Conservation (phyloP, 35 echinoderm and acorn worm genomes). For the Ptychodera flava region DNA sequence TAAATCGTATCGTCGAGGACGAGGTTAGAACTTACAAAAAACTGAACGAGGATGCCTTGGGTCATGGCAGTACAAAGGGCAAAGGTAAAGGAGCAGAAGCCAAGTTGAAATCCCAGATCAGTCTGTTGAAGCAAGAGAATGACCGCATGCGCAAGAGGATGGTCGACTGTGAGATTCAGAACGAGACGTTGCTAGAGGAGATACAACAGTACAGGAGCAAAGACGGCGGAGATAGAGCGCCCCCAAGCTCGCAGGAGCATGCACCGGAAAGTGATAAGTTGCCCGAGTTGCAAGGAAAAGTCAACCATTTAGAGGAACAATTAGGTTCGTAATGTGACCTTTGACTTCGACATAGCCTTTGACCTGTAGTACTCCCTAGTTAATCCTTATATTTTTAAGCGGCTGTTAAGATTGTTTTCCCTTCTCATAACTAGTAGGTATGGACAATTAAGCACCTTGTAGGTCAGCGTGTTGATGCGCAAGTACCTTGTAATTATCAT, state of each 20-base stretch:
- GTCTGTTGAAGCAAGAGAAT: slow-evolving; percentile 75
- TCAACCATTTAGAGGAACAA: slow-evolving; percentile 81
- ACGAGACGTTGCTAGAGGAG: slow-evolving; percentile 67
- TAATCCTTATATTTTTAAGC: too few relatives aligned
- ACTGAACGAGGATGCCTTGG: slow-evolving; percentile 54
- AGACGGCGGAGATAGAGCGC: slow-evolving; percentile 26
- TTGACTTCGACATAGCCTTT: neutral
- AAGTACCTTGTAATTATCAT: too few relatives aligned
- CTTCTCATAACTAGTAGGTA: too few relatives aligned
- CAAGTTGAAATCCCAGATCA: slow-evolving; percentile 69
- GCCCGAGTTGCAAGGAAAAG: slow-evolving; percentile 73
- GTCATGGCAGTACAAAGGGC: slow-evolving; percentile 29
- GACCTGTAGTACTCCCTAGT: neutral
- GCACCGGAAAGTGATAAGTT: slow-evolving; percentile 34
- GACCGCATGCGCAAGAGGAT: slow-evolving; percentile 81
- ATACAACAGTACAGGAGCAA: slow-evolving; percentile 12
- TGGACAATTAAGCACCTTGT: too few relatives aligned
- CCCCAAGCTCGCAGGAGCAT: neutral
- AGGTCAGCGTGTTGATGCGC: too few relatives aligned
- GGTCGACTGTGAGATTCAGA: slow-evolving; percentile 58
- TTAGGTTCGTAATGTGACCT: slow-evolving; percentile 82
- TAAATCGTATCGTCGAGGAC: neutral
- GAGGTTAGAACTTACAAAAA: slow-evolving; percentile 77
- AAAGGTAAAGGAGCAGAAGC: slow-evolving; percentile 65
- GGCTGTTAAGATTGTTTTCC: too few relatives aligned